Conservation (phyloP, 2,797 vertebrate species). For the Picus viridis region DNA sequence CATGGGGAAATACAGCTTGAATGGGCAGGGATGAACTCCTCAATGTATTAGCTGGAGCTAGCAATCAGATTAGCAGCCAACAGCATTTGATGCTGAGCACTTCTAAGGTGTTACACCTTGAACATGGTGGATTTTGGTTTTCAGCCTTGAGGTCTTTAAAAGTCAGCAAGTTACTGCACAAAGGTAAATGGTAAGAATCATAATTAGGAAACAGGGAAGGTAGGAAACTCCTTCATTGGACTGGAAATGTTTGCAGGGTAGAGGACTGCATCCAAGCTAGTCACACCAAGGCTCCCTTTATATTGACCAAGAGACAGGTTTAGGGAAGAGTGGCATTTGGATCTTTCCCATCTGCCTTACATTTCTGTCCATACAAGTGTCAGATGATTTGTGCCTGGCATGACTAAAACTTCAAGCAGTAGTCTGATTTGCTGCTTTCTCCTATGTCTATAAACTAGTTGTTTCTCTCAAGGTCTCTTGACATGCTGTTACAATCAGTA, state of each 20-base stretch:
- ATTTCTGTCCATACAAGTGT: not conserved
- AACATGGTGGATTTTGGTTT: not conserved
- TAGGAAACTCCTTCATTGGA: fast-evolving
- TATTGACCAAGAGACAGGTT: fast-evolving
- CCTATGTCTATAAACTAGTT: not conserved
- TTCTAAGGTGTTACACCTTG: not conserved
- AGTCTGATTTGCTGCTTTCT: not conserved
- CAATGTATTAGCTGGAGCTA: not conserved
- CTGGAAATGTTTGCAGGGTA: not conserved
- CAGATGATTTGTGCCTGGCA: not conserved
- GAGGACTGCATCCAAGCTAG: not conserved
- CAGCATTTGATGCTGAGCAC: not conserved
- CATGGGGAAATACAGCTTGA: not conserved
- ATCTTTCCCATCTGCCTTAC: not conserved
- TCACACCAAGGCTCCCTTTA: not conserved
- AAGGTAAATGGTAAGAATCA: not conserved
- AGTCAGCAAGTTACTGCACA: not conserved
- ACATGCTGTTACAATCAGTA: too few species aligned
- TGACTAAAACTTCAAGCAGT: not conserved
- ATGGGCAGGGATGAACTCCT: too few species aligned
- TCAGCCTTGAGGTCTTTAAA: not conserved
- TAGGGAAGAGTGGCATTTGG: not conserved
- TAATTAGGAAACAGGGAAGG: not conserved
- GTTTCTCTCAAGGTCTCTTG: not conserved
- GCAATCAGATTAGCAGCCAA: not conserved